Evolutionary conservation across 1,140 invertebrate genomes (phyloP), one percentile per base, ranked within the genome.

Genomic region (Orchestia grillus): DNA sequence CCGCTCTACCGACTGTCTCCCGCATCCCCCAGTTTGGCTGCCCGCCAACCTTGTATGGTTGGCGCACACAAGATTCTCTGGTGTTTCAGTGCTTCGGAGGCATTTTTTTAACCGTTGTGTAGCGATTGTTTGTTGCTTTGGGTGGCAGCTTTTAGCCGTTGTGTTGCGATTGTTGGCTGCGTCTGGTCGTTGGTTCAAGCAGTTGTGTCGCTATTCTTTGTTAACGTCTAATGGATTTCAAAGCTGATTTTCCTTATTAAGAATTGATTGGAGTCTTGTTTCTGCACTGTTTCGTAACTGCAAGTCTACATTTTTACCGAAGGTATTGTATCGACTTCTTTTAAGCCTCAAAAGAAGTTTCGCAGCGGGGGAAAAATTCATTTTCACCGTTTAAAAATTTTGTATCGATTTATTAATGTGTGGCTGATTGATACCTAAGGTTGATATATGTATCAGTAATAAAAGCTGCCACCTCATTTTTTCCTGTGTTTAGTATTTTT

Each of bases 1-100:
- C 62, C 28, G 62, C 28, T 77, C 62, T 77, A 77, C 62, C 36
- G 62, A 77, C 62, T 77, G 62, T 77, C 88, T 90, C 88, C 41
- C 88, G 42, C 88, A 90, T 90, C 88, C 88, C 36, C 41, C 88
- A 90, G 88, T 42, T 90, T 90, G 88, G 88, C 88, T 8, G 41
- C 3, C 11, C 8, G 88, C 88, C 88, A 90, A 28, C 43, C 88
- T 90, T 90, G 88, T 90, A 90, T 90, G 88, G 88, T 90, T 90
- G 88, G 88, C 88, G 88, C 88, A 42, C 43, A 44, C 88, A 19
- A 90, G 88, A 90, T 90, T 90, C 88, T 90, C 88, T 41, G 88
- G 88, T 90, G 88, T 90, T 90, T 90, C 88, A 90, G 88, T 42
- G 88, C 88, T 90, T 44, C 88, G n/a, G 88, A 4, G 28, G 41